Conservation (phyloP, 1,140 invertebrate genomes). For the Drosophila ercepeae region DNA sequence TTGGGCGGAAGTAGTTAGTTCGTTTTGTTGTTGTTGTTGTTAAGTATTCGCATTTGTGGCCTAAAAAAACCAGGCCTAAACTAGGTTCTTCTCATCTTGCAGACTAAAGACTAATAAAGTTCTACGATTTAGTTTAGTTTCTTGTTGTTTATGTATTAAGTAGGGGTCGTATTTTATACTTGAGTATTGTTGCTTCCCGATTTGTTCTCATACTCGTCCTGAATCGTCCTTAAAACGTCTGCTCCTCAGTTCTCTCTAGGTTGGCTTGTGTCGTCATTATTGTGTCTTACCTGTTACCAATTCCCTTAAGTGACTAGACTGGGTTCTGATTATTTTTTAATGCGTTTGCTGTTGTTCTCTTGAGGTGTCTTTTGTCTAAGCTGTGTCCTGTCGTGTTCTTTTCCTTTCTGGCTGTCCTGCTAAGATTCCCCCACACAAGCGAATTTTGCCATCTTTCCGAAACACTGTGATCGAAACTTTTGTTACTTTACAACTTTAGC, state of each 20-base stretch:
- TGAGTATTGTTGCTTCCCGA: constrained; percentile 78
- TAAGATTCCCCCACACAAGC: constrained; percentile 11
- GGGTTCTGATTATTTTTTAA: constrained; percentile 60
- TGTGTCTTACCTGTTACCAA: constrained; percentile 44
- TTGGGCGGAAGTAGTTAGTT: constrained; percentile 80
- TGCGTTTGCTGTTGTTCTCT: constrained; percentile 31
- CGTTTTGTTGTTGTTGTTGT: background rate
- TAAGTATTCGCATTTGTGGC: constrained; percentile 68
- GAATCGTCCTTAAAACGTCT: background rate
- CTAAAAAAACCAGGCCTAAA: constrained; percentile 25
- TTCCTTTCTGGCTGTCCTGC: background rate
- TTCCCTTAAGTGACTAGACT: constrained; percentile 83
- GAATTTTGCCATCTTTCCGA: constrained; percentile 38
- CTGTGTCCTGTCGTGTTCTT: constrained; percentile 13
- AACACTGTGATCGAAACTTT: constrained; percentile 69
- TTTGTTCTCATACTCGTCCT: background rate
- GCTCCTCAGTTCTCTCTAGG: constrained; percentile 31
- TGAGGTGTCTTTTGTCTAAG: constrained; percentile 45
- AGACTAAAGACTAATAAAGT: constrained; percentile 45
- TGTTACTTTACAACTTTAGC: constrained; percentile 8
- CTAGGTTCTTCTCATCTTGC: constrained; percentile 37
- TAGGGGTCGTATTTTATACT: constrained; percentile 81
- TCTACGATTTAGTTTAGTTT: constrained; percentile 40
- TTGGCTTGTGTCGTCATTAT: constrained; percentile 25
- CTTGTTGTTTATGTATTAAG: constrained; percentile 27